Percentiles rank a stretch among this genome's conserved stretches.
Evolutionary conservation across 2,888 invertebrate genomes (phyloP).

Genomic region (Diaprepes abbreviatus): DNA sequence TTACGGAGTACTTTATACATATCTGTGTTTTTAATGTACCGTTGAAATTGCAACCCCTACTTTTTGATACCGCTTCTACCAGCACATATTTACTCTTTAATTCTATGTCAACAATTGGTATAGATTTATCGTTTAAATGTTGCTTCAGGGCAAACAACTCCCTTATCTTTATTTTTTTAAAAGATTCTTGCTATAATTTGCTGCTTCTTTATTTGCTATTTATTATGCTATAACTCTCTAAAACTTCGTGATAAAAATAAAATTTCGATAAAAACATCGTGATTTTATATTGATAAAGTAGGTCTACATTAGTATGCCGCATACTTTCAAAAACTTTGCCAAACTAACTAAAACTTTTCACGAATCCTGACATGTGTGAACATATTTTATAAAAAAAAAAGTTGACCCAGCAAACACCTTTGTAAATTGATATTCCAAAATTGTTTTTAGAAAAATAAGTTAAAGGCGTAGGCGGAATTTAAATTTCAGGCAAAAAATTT

Average conservation of each 20-base stretch:
- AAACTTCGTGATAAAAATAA: neutral
- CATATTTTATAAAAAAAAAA: neutral
- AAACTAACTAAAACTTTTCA: neutral
- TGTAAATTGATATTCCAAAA: neutral
- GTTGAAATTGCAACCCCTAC: no score
- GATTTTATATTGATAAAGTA: neutral
- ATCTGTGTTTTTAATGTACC: no score
- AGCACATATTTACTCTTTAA: no score
- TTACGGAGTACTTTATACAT: no score
- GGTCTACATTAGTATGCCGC: neutral
- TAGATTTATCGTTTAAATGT: no score
- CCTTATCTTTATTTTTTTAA: no score
- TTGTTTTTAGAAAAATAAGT: neutral
- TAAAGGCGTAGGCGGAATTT: neutral
- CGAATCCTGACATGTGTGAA: neutral
- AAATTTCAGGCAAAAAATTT: neutral
- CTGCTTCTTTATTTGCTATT: no score
- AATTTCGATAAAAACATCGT: neutral
- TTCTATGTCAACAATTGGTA: no score
- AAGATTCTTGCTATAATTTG: no score
- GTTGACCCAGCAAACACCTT: neutral
- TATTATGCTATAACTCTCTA: no score
- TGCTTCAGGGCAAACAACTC: no score
- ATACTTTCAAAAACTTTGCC: constrained; percentile 1
- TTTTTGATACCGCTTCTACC: no score